These are phyloP conservation scores for Porites cylindrica DNA, from an alignment of 92 coral and sea anemone species.

Conservation along the genomic window DNA sequence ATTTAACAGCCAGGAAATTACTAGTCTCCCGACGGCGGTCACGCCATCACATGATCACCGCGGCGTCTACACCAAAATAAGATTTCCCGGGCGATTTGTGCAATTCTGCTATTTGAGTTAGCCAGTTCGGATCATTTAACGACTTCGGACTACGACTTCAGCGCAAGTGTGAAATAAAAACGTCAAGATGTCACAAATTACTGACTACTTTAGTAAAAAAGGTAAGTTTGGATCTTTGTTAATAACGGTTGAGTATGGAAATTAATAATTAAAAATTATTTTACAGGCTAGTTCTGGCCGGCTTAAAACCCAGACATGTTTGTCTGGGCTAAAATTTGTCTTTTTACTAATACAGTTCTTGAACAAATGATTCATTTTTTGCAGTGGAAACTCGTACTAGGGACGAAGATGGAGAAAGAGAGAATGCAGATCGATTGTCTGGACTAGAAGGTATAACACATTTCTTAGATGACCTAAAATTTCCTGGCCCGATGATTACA, in stretches of 20 bases:
- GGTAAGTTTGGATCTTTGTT: constrained; percentile 30
- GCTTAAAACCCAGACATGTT: constrained; percentile 52
- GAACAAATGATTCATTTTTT: constrained; percentile 34
- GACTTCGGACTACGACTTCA: constrained; percentile 24
- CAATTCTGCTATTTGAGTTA: background rate
- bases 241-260: background rate
- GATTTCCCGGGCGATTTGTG: constrained; percentile 12
- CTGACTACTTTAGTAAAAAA: constrained; percentile 55
- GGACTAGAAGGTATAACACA: constrained; percentile 43
- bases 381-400: constrained; percentile 55
- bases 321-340: constrained; percentile 59
- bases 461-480: constrained; percentile 21
- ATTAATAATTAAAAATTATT: background rate
- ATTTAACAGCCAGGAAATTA: constrained; percentile 31
- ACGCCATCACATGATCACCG: constrained; percentile 60
- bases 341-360: constrained; percentile 44
- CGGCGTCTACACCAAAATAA: constrained; percentile 28
- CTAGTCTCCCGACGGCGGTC: constrained; percentile 46
- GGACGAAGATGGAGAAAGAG: constrained; percentile 46
- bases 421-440: constrained; percentile 52
- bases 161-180: constrained; percentile 42
- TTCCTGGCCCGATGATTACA: constrained; percentile 50
- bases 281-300: constrained; percentile 31
- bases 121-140: constrained; percentile 6
- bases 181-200: constrained; percentile 54